Base-by-base conservation (phyloP, 2,888 invertebrate genomes). In the Eilema sororculum region DNA sequence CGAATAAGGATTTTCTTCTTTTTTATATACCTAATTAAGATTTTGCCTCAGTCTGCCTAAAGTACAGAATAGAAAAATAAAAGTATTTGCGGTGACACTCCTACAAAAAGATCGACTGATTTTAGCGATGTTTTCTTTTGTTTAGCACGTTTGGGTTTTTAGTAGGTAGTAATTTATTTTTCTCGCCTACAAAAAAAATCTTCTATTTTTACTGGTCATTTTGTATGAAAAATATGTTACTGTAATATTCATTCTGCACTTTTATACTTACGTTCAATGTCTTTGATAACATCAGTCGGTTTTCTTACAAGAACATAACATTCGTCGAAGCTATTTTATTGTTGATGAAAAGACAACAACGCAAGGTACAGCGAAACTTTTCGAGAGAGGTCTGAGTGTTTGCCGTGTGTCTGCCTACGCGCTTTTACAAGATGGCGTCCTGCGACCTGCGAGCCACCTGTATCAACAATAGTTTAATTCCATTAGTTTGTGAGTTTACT, bases 401-500 rank as follows among this genome's bases (percentile, higher is more conserved):
- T 84, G 76, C 41, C 3, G 16, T 41, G 41, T 41, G 41, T 41
- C 3, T 41, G 41, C 85, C 71, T 64, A 68, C 67, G 61, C 68
- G 62, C 70, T 69, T 75, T 61, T 58, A 65, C 24, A 52, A 67
- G 67, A n/a, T 22, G 59, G 20, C 77, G 74, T 78, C 78, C 83
- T 79, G 81, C 84, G 81, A 84, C 78, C 83, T 79, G 81, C 84
- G 81, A 84, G 78, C 78, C 84, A 85, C 78, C 83, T 85, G 79
- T 80, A 73, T 87, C 88, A 90, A 91, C 87, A 91, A 86, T 86
- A 84, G 86, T 89, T 89, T 90, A 84, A 84, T 85, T 83, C 85
- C 79, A 81, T 85, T 84, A 85, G 80, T 74, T 85, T 85, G 79
- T 72, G 77, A 80, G 79, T 83, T 84, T 78, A 73, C 77, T 73